A percentile compares a stretch with the other conserved stretches of the same genome.
These are phyloP conservation scores for Sisyra terminalis DNA, from an alignment of 2,888 invertebrate genomes.

Conservation along the genomic window DNA sequence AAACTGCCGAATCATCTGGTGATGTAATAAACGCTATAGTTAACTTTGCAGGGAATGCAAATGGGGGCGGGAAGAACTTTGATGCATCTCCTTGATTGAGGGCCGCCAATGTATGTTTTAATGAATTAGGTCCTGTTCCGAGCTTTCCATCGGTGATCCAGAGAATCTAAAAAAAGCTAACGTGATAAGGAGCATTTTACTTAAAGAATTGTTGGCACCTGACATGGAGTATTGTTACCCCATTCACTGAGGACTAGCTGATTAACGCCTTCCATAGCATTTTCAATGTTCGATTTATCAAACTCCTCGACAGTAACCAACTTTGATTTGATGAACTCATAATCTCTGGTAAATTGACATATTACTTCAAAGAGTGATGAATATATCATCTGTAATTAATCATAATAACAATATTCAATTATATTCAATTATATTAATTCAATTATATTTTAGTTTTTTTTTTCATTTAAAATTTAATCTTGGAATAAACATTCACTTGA, in stretches of 20 bases:
- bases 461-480: too few species aligned
- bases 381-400: constrained; percentile 22
- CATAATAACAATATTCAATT: background rate
- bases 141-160: constrained; percentile 61
- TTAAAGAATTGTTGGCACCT: constrained; percentile 29
- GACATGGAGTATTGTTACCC: constrained; percentile 76
- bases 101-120: constrained; percentile 36
- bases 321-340: constrained; percentile 59
- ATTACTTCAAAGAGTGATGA: constrained; percentile 37
- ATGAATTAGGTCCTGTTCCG: constrained; percentile 46
- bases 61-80: constrained; percentile 52
- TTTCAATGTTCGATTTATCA: constrained; percentile 74
- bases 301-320: constrained; percentile 63
- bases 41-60: constrained; percentile 65
- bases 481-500: too few species aligned
- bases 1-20: constrained; percentile 40
- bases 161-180: constrained; percentile 33
- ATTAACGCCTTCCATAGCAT: constrained; percentile 62
- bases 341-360: constrained; percentile 79
- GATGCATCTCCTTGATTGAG: constrained; percentile 26
- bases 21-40: constrained; percentile 54
- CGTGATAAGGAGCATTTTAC: background rate
- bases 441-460: too few species aligned
- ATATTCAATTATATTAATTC: too few species aligned
- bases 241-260: constrained; percentile 71